Evolutionary conservation across 2,888 invertebrate species (phyloP).

Genomic region (Labia minor): DNA sequence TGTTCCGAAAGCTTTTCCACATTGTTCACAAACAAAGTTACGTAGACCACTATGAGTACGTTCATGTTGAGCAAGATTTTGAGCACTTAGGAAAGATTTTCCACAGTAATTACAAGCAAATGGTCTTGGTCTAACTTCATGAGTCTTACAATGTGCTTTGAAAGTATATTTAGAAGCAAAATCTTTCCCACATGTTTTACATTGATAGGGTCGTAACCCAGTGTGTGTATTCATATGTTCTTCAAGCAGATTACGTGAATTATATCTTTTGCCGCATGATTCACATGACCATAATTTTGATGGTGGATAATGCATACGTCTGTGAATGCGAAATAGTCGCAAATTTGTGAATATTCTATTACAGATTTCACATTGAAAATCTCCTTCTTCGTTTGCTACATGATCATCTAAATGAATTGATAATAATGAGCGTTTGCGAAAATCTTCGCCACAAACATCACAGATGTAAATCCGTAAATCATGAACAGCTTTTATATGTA

Average conservation of each 20-base stretch:
- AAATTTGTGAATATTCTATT: slow-evolving; percentile 50
- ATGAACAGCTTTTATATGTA: slow-evolving; percentile 51
- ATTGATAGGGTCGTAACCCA: slow-evolving; percentile 55
- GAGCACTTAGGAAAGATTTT: slow-evolving; percentile 65
- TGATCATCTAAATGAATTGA: slow-evolving; percentile 52
- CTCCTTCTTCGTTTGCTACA: slow-evolving; percentile 49
- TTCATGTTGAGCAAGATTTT: slow-evolving; percentile 63
- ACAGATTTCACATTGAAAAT: slow-evolving; percentile 53
- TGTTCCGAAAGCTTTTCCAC: slow-evolving; percentile 63
- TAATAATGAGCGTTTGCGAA: slow-evolving; percentile 51
- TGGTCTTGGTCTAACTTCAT: slow-evolving; percentile 55
- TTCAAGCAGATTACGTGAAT: slow-evolving; percentile 55
- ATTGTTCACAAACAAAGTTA: slow-evolving; percentile 55
- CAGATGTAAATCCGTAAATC: slow-evolving; percentile 57
- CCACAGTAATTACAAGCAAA: slow-evolving; percentile 54
- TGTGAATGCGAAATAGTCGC: slow-evolving; percentile 49
- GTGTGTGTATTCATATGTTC: slow-evolving; percentile 63
- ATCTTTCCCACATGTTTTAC: slow-evolving; percentile 54
- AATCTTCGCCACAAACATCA: slow-evolving; percentile 54
- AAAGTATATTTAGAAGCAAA: slow-evolving; percentile 71
- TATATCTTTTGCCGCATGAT: slow-evolving; percentile 55
- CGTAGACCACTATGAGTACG: slow-evolving; percentile 61
- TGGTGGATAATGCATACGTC: slow-evolving; percentile 51
- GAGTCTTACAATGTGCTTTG: slow-evolving; percentile 65
- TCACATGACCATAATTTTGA: slow-evolving; percentile 52